Base-by-base conservation (phyloP, 2,113 vertebrate species). In the Natator depressus region DNA sequence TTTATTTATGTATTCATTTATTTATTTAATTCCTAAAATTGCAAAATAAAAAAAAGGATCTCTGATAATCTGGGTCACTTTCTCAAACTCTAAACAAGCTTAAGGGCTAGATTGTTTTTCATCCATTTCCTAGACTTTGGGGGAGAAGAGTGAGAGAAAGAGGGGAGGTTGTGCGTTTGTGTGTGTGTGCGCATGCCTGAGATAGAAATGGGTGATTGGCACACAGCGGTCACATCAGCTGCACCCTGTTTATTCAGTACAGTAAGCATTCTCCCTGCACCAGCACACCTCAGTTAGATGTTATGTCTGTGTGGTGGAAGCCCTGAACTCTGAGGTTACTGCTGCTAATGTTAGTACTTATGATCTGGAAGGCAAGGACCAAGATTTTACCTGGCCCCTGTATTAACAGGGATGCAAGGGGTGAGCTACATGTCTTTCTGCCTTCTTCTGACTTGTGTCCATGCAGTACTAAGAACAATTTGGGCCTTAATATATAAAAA, bases 311-410 rank as follows among this genome's bases (percentile, higher is more conserved):
- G 75, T 85, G 29, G 84, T 79, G 80, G 1, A 85, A 69, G 24
- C 83, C 75, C 57, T 22, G 42, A 88, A 91, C 85, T 91, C 85
- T 59, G 5, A 87, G 80, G 42, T 87, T 95, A 87, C 87, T 89
- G 88, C 86, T 89, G 82, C 85, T 96, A 82, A 62, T 76, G 87
- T 19, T 1, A 1, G 85, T 1, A 86, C 62, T 81, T 95, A 88
- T 94, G 82, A 92, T 92, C 94, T 85, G 79, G 10, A 79, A 95
- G 85, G 89, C 85, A 55, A 93, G 91, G 92, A 38, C 95, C 87
- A 54, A 90, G 91, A 92, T 95, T 96, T 85, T 84, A 24, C 42
- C 89, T 94, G 93, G 88, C 94, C 93, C 50, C 85, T 59, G 46
- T 53, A 29, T 14, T 79, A 3, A 3, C 62, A 22, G 83, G 84